Conservation (phyloP, 2,797 vertebrate species). For the Liasis olivaceus region DNA sequence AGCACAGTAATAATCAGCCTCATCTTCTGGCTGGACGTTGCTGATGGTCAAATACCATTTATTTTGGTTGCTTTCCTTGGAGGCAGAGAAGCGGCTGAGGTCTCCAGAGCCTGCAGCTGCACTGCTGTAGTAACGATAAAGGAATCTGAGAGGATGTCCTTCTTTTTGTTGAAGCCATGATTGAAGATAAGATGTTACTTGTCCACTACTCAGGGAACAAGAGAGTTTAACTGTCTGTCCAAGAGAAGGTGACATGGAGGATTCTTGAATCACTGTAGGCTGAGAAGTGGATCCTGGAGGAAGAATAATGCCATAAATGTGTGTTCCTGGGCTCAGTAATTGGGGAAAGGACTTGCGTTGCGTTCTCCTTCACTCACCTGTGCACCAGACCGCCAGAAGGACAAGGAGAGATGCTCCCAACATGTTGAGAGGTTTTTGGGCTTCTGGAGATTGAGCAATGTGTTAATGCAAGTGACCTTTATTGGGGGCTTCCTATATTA, state of each 20-base stretch:
- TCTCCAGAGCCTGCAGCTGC: no score
- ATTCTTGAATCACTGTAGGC: neutral
- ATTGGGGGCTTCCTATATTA: no score
- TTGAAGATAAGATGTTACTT: no score
- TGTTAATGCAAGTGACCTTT: no score
- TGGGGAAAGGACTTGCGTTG: no score
- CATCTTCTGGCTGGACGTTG: no score
- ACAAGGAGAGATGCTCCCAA: neutral
- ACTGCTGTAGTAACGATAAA: no score
- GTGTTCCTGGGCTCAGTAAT: rapidly evolving
- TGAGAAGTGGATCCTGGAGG: neutral
- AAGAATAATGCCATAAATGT: neutral
- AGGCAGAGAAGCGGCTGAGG: conserved; percentile 54
- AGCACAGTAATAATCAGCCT: no score
- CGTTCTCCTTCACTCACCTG: neutral
- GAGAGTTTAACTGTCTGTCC: neutral
- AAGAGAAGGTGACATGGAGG: neutral
- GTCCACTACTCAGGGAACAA: no score
- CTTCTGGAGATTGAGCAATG: neutral
- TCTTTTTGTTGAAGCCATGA: no score
- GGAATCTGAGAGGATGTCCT: no score
- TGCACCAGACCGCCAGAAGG: neutral
- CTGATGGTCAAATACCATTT: no score
- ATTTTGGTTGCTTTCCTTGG: conserved; percentile 29
- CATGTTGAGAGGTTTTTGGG: neutral